Conservation (phyloP, 2,888 invertebrate species). For the Amiota communis region DNA sequence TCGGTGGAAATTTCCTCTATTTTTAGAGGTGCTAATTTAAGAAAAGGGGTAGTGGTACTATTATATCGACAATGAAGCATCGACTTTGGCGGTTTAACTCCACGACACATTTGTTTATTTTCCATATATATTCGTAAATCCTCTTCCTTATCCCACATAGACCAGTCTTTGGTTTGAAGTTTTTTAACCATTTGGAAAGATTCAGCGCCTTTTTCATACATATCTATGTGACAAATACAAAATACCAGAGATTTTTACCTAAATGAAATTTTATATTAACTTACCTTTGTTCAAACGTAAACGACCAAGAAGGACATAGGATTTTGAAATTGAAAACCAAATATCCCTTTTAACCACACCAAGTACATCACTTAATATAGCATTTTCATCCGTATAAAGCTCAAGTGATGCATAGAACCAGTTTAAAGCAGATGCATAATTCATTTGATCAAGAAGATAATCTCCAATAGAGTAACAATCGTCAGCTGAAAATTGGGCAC, state of each 20-base stretch:
- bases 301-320: not conserved
- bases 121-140: too few species aligned
- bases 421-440: constrained; percentile 39
- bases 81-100: constrained; percentile 40
- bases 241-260: too few species aligned
- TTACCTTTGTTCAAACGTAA: not conserved
- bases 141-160: not conserved
- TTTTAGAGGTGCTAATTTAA: constrained; percentile 57
- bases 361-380: not conserved
- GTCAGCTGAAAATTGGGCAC: constrained; percentile 42
- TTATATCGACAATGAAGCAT: constrained; percentile 48
- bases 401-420: constrained; percentile 50
- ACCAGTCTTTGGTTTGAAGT: not conserved
- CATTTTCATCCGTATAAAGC: not conserved
- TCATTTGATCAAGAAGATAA: constrained; percentile 38
- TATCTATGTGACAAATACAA: not conserved
- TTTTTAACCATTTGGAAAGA: not conserved
- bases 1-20: constrained; percentile 51
- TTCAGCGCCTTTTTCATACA: not conserved
- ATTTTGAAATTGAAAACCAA: constrained; percentile 8
- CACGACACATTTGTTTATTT: constrained; percentile 52
- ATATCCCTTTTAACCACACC: not conserved
- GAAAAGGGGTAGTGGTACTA: constrained; percentile 48
- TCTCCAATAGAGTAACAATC: constrained; percentile 53
- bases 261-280: too few species aligned